These are phyloP conservation scores for Synergus umbraculus DNA, from an alignment of 2,888 invertebrate genomes.

Conservation along the genomic window DNA sequence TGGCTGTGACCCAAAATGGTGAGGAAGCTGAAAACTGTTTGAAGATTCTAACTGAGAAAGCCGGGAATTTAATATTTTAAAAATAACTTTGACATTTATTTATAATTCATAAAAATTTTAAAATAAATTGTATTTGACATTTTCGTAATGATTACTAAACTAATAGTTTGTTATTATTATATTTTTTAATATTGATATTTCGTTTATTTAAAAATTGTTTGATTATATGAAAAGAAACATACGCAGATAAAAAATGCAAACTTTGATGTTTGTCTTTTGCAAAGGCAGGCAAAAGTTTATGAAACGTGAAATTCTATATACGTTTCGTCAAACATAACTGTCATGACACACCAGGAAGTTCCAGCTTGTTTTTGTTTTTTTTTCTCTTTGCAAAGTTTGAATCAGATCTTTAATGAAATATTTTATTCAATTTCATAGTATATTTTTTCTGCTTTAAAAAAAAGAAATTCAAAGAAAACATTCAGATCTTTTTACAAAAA, in stretches of 20 bases:
- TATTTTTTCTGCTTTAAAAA: background rate
- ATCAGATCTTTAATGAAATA: background rate
- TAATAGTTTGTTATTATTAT: too few species aligned
- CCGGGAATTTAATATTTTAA: background rate
- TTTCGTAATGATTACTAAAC: background rate
- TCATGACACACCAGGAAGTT: background rate
- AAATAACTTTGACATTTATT: background rate
- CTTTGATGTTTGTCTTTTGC: background rate
- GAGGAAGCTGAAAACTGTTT: background rate
- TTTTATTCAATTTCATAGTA: background rate
- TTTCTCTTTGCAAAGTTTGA: background rate
- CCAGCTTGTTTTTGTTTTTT: background rate
- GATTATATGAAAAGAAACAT: background rate
- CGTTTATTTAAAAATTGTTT: background rate
- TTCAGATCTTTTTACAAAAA: background rate
- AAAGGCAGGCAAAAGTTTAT: background rate
- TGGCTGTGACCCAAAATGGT: slow-evolving; percentile 4
- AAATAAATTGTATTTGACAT: background rate
- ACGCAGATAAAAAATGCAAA: background rate
- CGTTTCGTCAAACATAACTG: background rate
- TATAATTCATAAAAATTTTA: background rate
- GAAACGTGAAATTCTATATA: background rate
- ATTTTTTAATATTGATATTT: too few species aligned
- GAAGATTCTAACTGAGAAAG: slow-evolving; percentile 1
- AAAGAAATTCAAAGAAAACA: too few species aligned